phyloP scores from a whole-genome alignment of 2,797 vertebrate genomes.

The Ctenopoma kingsleyae region DNA sequence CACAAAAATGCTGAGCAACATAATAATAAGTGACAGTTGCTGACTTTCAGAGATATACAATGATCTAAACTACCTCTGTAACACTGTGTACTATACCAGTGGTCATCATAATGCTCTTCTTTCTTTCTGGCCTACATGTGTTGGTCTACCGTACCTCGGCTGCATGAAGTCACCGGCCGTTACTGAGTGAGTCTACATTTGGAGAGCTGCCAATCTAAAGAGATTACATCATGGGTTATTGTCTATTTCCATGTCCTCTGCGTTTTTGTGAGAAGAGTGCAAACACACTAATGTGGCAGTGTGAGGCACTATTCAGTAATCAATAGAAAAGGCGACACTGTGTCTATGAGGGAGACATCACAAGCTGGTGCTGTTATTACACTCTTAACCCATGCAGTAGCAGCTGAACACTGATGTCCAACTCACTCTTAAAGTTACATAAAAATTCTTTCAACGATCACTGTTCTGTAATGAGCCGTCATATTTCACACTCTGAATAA shows the following conservation, averaged over 20 bases:
- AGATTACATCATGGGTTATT: constrained; percentile 59
- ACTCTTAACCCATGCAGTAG: neutral
- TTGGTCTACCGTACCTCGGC: constrained; percentile 10
- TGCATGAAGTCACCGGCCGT: constrained; percentile 59
- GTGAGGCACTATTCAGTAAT: constrained; percentile 31
- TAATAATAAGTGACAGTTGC: constrained; percentile 16
- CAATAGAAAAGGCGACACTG: constrained; percentile 35
- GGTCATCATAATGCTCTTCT: constrained; percentile 29
- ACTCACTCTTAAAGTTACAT: too few species aligned
- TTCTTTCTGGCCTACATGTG: constrained; percentile 30
- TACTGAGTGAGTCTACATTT: constrained; percentile 27
- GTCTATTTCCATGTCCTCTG: constrained; percentile 26
- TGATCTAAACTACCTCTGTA: constrained; percentile 22
- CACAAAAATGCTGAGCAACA: neutral
- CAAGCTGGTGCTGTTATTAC: constrained; percentile 28
- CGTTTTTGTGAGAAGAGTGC: constrained; percentile 32
- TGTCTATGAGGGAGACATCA: constrained; percentile 41
- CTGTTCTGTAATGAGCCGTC: too few species aligned
- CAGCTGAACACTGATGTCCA: neutral
- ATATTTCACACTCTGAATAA: too few species aligned
- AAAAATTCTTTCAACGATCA: too few species aligned
- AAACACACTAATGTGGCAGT: constrained; percentile 37
- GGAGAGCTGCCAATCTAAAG: constrained; percentile 46
- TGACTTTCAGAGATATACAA: neutral
- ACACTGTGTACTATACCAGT: constrained; percentile 29